Evolutionary conservation across 1,140 invertebrate genomes (phyloP).

Genomic region (Drosophila pectinifera): DNA sequence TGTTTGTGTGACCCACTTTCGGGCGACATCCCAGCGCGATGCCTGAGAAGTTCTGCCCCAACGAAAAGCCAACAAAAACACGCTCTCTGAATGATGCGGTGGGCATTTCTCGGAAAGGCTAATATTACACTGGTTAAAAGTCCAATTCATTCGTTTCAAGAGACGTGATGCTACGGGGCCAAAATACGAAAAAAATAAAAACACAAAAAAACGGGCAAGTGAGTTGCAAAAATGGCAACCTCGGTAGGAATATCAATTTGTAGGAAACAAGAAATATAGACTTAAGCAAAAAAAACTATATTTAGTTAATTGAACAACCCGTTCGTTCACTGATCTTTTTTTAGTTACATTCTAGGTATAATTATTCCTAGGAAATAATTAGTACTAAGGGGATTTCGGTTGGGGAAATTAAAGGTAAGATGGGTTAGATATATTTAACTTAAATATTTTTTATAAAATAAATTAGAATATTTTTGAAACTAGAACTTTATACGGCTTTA

Average conservation of each 20-base stretch:
- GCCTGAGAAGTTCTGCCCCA: slow-evolving; percentile 68
- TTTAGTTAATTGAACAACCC: not conserved
- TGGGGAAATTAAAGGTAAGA: not conserved
- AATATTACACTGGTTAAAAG: slow-evolving; percentile 44
- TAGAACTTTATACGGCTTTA: too few species aligned
- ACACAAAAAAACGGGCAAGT: not conserved
- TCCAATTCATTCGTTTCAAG: slow-evolving; percentile 26
- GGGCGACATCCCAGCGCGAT: slow-evolving; percentile 21
- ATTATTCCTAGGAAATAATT: not conserved
- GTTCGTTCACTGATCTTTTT: not conserved
- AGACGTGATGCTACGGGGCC: slow-evolving; percentile 14
- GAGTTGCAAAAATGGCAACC: slow-evolving; percentile 3
- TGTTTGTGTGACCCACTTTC: slow-evolving; percentile 71
- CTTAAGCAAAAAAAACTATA: not conserved
- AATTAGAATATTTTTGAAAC: too few species aligned
- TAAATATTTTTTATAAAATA: not conserved
- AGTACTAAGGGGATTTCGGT: not conserved
- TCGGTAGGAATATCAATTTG: not conserved
- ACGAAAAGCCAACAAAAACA: slow-evolving; percentile 33
- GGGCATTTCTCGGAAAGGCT: slow-evolving; percentile 63
- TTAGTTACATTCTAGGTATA: not conserved
- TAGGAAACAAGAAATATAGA: not conserved
- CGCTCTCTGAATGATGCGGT: slow-evolving; percentile 60
- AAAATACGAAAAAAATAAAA: not conserved
- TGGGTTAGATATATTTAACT: not conserved